Conservation (phyloP, 2,888 invertebrate species). For the Herminia tarsipennalis region DNA sequence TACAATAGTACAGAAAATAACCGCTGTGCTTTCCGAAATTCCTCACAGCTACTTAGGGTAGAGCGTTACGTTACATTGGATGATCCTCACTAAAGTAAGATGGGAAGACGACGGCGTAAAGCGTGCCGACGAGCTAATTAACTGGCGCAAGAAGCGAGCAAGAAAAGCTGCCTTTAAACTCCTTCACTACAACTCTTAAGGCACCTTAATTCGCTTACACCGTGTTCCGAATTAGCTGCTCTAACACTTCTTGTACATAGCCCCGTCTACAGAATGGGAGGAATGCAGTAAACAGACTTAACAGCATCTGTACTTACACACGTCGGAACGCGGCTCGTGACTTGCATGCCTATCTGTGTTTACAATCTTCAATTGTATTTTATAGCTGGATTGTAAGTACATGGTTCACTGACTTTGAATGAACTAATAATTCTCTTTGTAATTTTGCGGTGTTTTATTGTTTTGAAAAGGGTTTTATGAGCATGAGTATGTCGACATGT, state of each 20-base stretch:
- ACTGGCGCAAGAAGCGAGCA: slow-evolving; percentile 42
- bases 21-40: slow-evolving; percentile 15
- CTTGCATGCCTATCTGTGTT: slow-evolving; percentile 23
- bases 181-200: slow-evolving; percentile 47
- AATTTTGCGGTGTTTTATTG: not conserved
- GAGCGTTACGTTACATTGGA: slow-evolving; percentile 33
- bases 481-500: no score
- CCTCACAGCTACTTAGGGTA: slow-evolving; percentile 20
- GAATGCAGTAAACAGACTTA: slow-evolving; percentile 15
- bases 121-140: slow-evolving; percentile 58
- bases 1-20: slow-evolving; percentile 9
- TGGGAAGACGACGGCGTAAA: slow-evolving; percentile 29
- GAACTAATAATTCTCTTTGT: not conserved
- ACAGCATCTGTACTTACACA: slow-evolving; percentile 13
- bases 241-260: slow-evolving; percentile 26
- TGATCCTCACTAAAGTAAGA: slow-evolving; percentile 40
- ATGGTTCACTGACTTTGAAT: not conserved
- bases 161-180: slow-evolving; percentile 52
- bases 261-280: slow-evolving; percentile 10
- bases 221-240: slow-evolving; percentile 31
- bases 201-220: slow-evolving; percentile 50
- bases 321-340: slow-evolving; percentile 13
- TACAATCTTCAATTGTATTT: slow-evolving; percentile 20
- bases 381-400: slow-evolving; percentile 1
- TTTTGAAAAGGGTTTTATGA: no score